phyloP scores from a whole-genome alignment of 1,140 invertebrate genomes.

The Bombus haemorrhoidalis region DNA sequence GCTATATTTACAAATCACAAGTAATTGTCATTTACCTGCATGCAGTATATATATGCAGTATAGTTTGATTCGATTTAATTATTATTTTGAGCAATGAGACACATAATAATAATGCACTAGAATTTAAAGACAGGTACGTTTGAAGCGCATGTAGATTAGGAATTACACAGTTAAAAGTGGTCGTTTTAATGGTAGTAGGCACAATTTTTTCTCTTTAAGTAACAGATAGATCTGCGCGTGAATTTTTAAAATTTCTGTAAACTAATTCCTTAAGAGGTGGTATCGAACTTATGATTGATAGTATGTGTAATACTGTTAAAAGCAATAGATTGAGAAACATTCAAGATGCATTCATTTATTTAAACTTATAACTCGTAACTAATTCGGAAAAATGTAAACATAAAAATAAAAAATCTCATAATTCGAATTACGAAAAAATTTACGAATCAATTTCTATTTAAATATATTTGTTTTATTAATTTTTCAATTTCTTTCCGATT shows the following conservation, averaged over 20 bases:
- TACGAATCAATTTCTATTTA: neutral
- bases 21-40: neutral
- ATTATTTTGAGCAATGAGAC: neutral
- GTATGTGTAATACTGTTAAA: neutral
- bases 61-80: neutral
- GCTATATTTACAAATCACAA: neutral
- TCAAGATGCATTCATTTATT: neutral
- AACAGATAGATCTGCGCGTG: neutral
- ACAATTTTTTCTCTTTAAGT: neutral
- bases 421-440: neutral
- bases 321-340: neutral
- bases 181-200: neutral
- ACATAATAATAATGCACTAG: neutral
- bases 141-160: no score
- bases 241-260: neutral
- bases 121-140: neutral
- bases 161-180: neutral
- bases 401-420: neutral
- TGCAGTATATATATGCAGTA: neutral
- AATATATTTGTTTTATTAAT: neutral
- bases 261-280: neutral
- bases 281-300: neutral
- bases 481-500: neutral
- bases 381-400: constrained; percentile 3
- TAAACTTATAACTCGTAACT: neutral